Conservation (phyloP, 2,113 vertebrate genomes). For the Nanorana parkeri region DNA sequence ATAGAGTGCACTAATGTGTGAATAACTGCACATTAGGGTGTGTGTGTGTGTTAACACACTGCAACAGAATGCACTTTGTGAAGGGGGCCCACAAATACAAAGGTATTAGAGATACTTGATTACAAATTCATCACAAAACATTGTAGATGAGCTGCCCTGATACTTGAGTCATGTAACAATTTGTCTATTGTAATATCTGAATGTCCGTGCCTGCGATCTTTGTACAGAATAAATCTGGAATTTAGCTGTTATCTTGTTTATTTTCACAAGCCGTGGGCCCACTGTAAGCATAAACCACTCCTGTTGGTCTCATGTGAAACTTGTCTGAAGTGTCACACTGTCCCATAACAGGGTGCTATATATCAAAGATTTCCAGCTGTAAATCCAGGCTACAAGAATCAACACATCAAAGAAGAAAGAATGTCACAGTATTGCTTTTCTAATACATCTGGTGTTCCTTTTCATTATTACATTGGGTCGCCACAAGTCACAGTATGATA, state of each 20-base stretch:
- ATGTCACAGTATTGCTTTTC: not conserved
- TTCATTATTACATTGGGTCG: not conserved
- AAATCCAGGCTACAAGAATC: slow-evolving; percentile 2
- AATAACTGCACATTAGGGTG: too few species aligned
- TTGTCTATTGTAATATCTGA: not conserved
- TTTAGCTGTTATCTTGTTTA: slow-evolving; percentile 18
- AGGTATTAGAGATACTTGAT: too few species aligned
- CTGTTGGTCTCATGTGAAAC: slow-evolving; percentile 2
- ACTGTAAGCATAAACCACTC: slow-evolving; percentile 1
- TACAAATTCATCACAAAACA: too few species aligned
- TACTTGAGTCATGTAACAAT: not conserved
- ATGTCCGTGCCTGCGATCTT: not conserved
- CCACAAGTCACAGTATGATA: not conserved
- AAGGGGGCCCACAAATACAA: too few species aligned
- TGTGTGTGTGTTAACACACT: too few species aligned
- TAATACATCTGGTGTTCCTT: slow-evolving; percentile 17
- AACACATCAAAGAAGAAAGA: slow-evolving; percentile 9
- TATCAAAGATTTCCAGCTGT: slow-evolving; percentile 43
- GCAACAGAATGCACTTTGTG: too few species aligned
- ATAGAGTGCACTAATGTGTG: too few species aligned
- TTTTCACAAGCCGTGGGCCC: slow-evolving; percentile 1
- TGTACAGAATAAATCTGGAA: not conserved
- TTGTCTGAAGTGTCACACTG: slow-evolving; percentile 20
- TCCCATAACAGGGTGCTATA: slow-evolving; percentile 30
- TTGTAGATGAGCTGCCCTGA: not conserved